Conservation (phyloP, 2,797 vertebrate genomes). For the Mareca penelope region DNA sequence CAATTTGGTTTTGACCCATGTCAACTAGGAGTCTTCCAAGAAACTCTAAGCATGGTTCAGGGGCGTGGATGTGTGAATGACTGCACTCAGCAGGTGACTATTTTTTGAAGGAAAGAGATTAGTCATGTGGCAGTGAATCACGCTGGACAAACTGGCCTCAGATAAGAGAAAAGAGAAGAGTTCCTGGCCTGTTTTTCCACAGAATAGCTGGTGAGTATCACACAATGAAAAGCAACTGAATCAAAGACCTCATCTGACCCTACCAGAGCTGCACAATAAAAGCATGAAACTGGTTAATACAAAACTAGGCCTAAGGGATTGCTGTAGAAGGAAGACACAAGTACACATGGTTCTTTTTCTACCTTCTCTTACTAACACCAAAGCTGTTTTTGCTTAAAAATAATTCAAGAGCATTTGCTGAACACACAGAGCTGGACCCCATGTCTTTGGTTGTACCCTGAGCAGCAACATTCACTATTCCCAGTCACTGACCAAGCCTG, state of each 20-base stretch:
- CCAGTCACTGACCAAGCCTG: not conserved
- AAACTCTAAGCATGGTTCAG: not conserved
- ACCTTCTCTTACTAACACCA: not conserved
- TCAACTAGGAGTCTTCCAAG: not conserved
- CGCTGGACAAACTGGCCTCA: not conserved
- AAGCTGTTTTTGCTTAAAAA: not conserved
- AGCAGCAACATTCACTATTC: not conserved
- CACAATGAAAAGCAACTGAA: slow-evolving; percentile 2
- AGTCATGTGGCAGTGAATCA: not conserved
- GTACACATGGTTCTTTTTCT: not conserved
- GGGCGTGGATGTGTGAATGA: not conserved
- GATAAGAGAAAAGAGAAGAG: not conserved
- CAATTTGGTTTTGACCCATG: not conserved
- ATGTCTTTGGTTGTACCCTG: not conserved
- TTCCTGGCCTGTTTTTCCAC: not conserved
- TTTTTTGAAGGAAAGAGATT: not conserved
- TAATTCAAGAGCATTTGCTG: not conserved
- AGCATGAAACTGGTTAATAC: not conserved
- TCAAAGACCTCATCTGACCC: not conserved
- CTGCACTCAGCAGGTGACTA: not conserved
- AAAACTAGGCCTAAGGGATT: not conserved
- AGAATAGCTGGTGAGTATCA: not conserved
- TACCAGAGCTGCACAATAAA: not conserved
- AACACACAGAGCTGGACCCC: not conserved
- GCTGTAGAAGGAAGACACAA: not conserved